Conservation (phyloP, 2,797 vertebrate genomes). For the Alauda arvensis region DNA sequence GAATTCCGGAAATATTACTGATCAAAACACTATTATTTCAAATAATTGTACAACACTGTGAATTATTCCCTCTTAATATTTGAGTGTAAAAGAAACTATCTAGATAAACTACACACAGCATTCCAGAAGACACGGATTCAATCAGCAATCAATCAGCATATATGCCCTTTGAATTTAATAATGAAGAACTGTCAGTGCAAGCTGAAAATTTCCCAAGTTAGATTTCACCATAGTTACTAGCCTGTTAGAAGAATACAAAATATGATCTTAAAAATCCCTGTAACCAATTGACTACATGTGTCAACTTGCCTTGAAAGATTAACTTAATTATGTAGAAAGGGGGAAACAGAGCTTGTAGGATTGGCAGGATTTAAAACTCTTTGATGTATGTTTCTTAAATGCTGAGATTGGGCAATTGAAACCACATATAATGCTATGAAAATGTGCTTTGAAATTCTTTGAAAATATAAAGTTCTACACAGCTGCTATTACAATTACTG, state of each 20-base stretch:
- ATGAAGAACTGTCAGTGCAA: conserved; percentile 1
- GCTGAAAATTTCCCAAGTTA: neutral
- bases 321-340: conserved; percentile 40
- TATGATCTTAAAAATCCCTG: conserved; percentile 26
- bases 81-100: conserved; percentile 20
- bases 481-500: neutral
- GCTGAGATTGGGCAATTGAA: conserved; percentile 10
- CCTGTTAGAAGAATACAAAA: conserved; percentile 23
- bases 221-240: conserved; percentile 1
- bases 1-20: neutral
- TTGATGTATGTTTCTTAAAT: conserved; percentile 32
- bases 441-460: conserved; percentile 23
- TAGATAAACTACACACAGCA: neutral
- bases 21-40: conserved; percentile 7
- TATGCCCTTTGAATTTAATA: conserved; percentile 35
- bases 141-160: conserved; percentile 22
- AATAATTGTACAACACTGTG: neutral
- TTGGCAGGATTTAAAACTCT: conserved; percentile 30
- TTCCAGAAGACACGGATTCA: conserved; percentile 8
- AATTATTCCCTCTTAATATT: conserved; percentile 11
- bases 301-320: conserved; percentile 53
- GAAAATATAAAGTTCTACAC: neutral
- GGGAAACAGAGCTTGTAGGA: conserved; percentile 10
- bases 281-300: conserved; percentile 37
- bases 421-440: neutral